A percentile compares a stretch with the other conserved stretches of the same genome.
These are phyloP conservation scores for Phortica variegata DNA, from an alignment of 1,140 invertebrate genomes.

Conservation along the genomic window DNA sequence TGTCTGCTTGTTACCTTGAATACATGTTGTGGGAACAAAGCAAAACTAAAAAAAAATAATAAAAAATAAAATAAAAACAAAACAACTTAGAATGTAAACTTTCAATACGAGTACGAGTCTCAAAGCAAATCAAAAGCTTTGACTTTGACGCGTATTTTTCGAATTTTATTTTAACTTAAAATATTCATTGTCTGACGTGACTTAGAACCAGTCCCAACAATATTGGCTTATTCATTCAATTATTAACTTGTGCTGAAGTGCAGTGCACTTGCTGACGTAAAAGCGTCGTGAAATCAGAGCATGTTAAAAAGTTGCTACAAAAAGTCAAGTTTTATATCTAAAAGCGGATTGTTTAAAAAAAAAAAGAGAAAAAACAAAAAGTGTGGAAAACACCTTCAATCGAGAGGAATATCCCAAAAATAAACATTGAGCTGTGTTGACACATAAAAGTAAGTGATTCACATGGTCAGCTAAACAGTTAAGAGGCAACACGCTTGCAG, in stretches of 20 bases:
- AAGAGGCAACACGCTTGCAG: constrained; percentile 2
- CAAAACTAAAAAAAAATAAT: background rate
- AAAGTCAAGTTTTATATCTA: constrained; percentile 11
- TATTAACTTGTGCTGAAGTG: no score
- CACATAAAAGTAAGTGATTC: constrained; percentile 34
- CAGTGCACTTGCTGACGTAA: no score
- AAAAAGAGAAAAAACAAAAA: background rate
- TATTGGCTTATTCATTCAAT: no score
- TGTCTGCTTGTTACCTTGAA: no score
- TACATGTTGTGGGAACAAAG: no score
- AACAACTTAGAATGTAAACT: background rate
- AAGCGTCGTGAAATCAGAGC: no score
- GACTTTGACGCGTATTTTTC: no score
- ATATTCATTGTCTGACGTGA: no score
- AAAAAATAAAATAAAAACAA: background rate
- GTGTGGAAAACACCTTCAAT: no score
- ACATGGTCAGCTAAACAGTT: constrained; percentile 19
- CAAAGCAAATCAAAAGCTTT: no score
- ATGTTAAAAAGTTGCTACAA: no score
- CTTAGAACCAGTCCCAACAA: constrained; percentile 17
- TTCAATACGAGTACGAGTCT: background rate
- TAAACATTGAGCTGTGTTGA: constrained; percentile 24
- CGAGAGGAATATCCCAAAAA: constrained; percentile 35
- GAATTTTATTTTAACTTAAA: no score
- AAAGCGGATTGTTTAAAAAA: constrained; percentile 2